phyloP scores from a whole-genome alignment of 2,888 invertebrate genomes.

The Melieria picta region DNA sequence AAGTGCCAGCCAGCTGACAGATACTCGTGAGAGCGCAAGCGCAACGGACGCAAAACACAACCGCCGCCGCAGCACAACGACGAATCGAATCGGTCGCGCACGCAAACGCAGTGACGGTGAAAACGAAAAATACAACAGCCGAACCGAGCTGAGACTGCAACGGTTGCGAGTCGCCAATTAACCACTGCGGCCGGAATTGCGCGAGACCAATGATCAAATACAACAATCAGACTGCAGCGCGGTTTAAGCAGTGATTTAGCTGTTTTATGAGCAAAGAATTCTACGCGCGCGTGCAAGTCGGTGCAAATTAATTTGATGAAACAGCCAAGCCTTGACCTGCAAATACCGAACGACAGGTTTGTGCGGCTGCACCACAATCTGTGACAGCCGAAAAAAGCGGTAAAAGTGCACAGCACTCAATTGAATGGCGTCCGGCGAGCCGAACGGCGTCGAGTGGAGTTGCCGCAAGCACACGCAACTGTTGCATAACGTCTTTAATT shows the following conservation, averaged over 20 bases:
- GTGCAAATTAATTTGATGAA: too few relatives aligned
- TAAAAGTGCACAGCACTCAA: too few relatives aligned
- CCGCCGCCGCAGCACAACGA: not conserved
- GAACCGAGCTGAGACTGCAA: slow-evolving; percentile 1
- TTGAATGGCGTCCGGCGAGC: too few relatives aligned
- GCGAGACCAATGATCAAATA: slow-evolving; percentile 32
- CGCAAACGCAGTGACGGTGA: slow-evolving; percentile 17
- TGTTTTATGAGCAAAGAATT: too few relatives aligned
- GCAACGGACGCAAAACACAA: slow-evolving; percentile 45
- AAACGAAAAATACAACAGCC: not conserved
- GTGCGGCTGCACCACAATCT: too few relatives aligned
- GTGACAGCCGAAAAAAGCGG: too few relatives aligned
- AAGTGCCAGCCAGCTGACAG: slow-evolving; percentile 45
- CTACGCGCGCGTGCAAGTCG: slow-evolving; percentile 3
- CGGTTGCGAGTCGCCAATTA: slow-evolving; percentile 7
- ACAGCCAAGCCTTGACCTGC: too few relatives aligned
- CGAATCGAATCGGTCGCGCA: not conserved
- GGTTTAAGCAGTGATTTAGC: not conserved
- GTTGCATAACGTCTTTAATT: too few relatives aligned
- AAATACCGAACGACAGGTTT: too few relatives aligned
- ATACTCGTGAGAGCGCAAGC: slow-evolving; percentile 51
- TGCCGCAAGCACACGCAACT: too few relatives aligned
- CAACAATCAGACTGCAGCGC: slow-evolving; percentile 9
- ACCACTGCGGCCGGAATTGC: slow-evolving; percentile 21
- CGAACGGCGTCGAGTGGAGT: too few relatives aligned